Evolutionary conservation across 1,140 invertebrate species (phyloP).

Genomic region (Galleria mellonella): DNA sequence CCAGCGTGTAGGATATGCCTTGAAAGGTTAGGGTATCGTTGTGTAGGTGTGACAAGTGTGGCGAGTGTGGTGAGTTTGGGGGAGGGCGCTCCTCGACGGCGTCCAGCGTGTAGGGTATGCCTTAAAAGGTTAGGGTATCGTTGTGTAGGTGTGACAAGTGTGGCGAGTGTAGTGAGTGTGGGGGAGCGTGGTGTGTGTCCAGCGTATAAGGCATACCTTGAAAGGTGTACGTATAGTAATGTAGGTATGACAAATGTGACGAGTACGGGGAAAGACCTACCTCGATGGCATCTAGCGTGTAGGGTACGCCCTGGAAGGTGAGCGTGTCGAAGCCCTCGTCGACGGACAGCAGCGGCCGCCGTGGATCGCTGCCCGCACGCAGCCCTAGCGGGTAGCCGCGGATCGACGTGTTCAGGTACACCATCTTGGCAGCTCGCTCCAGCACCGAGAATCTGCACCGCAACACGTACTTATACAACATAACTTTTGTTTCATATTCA

Average conservation of each 20-base stretch:
- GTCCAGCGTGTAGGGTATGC: constrained; percentile 75
- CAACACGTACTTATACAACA: background rate
- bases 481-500: no score
- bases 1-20: constrained; percentile 76
- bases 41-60: constrained; percentile 63
- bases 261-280: constrained; percentile 7
- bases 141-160: no score
- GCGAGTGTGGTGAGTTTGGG: no score
- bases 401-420: constrained; percentile 89
- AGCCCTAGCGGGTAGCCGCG: constrained; percentile 90
- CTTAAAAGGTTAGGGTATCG: constrained; percentile 26
- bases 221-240: no score
- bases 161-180: no score
- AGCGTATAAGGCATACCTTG: no score
- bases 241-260: no score
- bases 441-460: constrained; percentile 79
- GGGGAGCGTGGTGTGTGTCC: no score
- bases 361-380: constrained; percentile 85
- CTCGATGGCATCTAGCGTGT: constrained; percentile 45
- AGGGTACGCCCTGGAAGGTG: constrained; percentile 78
- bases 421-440: constrained; percentile 82
- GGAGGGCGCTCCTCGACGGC: constrained; percentile 27
- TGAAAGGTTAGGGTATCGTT: no score
- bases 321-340: constrained; percentile 82
- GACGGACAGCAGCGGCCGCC: constrained; percentile 83